Evolutionary conservation across 2,113 vertebrate genomes (phyloP).

Genomic region (Sus scrofa): T2T-Sscrofa CM000826.6:151728501-151729000

Average conservation of each 20-base stretch:
- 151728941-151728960: background rate
- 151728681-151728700: fast-evolving
- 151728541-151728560: background rate
- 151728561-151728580: background rate
- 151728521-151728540: fast-evolving
- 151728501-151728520: background rate
- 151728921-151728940: background rate
- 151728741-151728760: fast-evolving
- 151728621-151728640: fast-evolving
- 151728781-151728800: fast-evolving
- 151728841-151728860: background rate
- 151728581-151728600: fast-evolving
- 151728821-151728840: fast-evolving
- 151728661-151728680: fast-evolving
- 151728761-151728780: fast-evolving
- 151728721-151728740: background rate
- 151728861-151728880: background rate
- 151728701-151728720: fast-evolving
- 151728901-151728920: fast-evolving
- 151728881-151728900: background rate
- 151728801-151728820: fast-evolving
- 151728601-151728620: fast-evolving
- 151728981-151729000: background rate
- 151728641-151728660: fast-evolving
- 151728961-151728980: background rate